Percentiles rank a stretch among this genome's conserved stretches.
Evolutionary conservation across 2,113 vertebrate species (phyloP).

Genomic region (Chionodraco myersi): DNA sequence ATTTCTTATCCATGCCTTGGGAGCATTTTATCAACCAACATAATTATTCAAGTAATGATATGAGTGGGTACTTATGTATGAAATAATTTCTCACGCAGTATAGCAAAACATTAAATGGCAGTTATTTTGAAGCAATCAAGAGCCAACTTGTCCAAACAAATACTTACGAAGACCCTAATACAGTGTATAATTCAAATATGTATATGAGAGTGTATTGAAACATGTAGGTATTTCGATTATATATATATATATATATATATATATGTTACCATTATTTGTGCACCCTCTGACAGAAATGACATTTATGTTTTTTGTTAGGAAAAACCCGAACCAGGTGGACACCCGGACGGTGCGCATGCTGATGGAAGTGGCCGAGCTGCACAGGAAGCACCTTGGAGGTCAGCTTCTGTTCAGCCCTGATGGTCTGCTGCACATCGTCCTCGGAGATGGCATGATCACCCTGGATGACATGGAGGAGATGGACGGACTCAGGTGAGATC

Average conservation of each 20-base stretch:
- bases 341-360: constrained; percentile 90
- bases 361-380: constrained; percentile 97
- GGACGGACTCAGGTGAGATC: constrained; percentile 95
- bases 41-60: constrained; percentile 33
- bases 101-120: constrained; percentile 4
- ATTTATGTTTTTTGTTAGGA: constrained; percentile 79
- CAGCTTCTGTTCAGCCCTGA: constrained; percentile 94
- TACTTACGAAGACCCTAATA: background rate
- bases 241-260: constrained; percentile 10
- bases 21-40: constrained; percentile 17
- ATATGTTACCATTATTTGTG: background rate
- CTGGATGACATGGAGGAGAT: constrained; percentile 99
- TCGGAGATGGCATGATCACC: constrained; percentile 99
- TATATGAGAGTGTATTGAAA: background rate
- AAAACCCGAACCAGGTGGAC: constrained; percentile 96
- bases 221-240: background rate
- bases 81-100: constrained; percentile 6
- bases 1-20: constrained; percentile 22
- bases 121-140: too few relatives aligned
- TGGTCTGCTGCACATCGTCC: constrained; percentile 93
- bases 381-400: constrained; percentile 96
- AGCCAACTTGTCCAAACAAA: background rate
- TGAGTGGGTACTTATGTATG: constrained; percentile 18
- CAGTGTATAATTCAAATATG: background rate
- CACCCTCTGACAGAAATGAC: constrained; percentile 7